These are phyloP conservation scores for Drosophila ficusphila DNA, from an alignment of 1,140 invertebrate species.

Conservation along the genomic window DNA sequence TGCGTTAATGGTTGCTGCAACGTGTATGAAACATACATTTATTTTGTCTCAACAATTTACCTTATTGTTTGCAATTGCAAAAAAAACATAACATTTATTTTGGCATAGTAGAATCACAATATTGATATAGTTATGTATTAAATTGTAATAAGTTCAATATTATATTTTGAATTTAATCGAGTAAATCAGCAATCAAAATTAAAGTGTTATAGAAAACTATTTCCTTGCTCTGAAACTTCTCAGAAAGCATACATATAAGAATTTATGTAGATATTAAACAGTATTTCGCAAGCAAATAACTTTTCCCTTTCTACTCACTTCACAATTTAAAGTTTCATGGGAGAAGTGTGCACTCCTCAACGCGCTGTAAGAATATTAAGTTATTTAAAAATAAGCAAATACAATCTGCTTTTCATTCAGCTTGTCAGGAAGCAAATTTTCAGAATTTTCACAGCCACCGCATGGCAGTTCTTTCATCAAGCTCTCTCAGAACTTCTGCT, in stretches of 20 bases:
- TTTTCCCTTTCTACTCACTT: not conserved
- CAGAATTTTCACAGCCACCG: slow-evolving; percentile 28
- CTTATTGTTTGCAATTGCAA: too few relatives aligned
- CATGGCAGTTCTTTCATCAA: slow-evolving; percentile 28
- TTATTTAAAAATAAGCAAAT: slow-evolving; percentile 23
- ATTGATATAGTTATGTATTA: too few relatives aligned
- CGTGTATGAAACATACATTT: too few relatives aligned
- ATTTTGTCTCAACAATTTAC: too few relatives aligned
- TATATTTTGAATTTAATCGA: too few relatives aligned
- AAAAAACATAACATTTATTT: too few relatives aligned
- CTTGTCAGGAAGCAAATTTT: slow-evolving; percentile 32
- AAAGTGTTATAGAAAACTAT: not conserved
- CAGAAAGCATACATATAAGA: not conserved
- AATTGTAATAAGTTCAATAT: too few relatives aligned
- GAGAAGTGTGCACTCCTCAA: not conserved
- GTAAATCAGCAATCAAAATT: too few relatives aligned
- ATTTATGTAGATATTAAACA: not conserved
- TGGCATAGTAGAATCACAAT: too few relatives aligned
- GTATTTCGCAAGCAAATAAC: not conserved
- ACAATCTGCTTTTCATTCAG: slow-evolving; percentile 21
- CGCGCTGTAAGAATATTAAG: not conserved
- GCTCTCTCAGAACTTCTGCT: slow-evolving; percentile 10
- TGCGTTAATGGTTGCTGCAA: too few relatives aligned
- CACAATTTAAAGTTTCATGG: not conserved
- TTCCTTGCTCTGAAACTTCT: not conserved